Conservation (phyloP, 1,140 invertebrate genomes). For the Globodera rostochiensis region DNA sequence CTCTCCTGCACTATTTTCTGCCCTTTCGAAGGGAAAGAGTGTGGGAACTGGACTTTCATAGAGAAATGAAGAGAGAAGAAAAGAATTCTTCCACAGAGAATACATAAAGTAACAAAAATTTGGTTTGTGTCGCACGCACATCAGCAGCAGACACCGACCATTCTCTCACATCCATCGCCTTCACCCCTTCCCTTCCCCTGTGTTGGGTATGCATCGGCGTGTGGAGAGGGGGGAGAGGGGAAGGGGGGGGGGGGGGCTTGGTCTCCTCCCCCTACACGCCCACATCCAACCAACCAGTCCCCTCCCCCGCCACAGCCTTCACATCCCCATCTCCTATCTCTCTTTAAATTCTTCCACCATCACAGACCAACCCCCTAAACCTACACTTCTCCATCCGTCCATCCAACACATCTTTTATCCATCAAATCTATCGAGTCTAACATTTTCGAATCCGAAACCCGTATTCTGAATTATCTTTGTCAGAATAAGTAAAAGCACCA, state of each 20-base stretch:
- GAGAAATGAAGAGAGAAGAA: background rate
- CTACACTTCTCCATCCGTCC: background rate
- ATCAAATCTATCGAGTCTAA: background rate
- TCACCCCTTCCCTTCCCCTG: background rate
- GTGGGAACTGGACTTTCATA: no score
- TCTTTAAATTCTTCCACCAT: background rate
- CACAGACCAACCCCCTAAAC: background rate
- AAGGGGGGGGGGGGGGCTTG: background rate
- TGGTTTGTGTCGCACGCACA: background rate
- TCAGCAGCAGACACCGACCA: background rate
- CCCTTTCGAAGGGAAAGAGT: background rate
- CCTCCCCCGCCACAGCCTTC: background rate
- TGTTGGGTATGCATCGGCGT: slow-evolving; percentile 1
- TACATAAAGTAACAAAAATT: background rate
- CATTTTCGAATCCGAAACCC: no score
- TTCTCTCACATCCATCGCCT: background rate
- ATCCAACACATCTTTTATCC: background rate
- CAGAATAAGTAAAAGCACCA: no score
- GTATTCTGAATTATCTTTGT: no score
- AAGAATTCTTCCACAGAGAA: background rate
- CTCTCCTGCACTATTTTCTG: no score
- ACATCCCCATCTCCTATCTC: background rate
- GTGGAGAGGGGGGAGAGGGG: background rate
- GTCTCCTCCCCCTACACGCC: background rate
- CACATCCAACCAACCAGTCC: background rate